Evolutionary conservation across 1,140 invertebrate species (phyloP), one percentile per base, ranked within the genome.

Genomic region (Elymnias hypermnestra): DNA sequence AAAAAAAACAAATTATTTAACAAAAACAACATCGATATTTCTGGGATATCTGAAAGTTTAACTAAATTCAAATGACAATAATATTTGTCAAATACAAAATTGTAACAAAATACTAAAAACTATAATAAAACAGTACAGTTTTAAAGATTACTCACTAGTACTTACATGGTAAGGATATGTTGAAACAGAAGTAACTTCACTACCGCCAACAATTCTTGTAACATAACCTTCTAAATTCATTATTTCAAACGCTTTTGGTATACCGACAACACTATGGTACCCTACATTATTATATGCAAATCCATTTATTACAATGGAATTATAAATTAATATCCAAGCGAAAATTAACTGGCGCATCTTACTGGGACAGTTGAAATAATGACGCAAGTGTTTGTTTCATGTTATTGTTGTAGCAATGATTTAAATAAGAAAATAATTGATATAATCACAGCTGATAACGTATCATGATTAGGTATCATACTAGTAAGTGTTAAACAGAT

Each of bases 161-260:
- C 46, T 52, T 44, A 75, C 72, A 45, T 71, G 64, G 48, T 71
- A 55, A 4, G 69, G 61, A 42, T 67, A 62, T 5, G 37, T 46
- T 13, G 40, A 39, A 1, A 40, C 43, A 0, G 18, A 29, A 2
- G 47, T 2, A 2, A 63, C 61, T 28, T 57, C 49, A 23, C 17
- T 57, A 0, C 72, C 72, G 1, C 72, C 72, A 2, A 76, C 45
- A 21, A 76, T 73, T 33, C 69, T 63, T 0, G 28, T 6, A 4
- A 33, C 6, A 13, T 12, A 29, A 12, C 14, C 9, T 38, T 57
- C 49, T n/a, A 22, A n/a, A 25, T 31, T 17, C 44, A 40, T 51
- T 2, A 65, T 5, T 2, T 43, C 8, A 1, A 8, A 26, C 0
- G 70, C 72, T 15, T 36, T 52, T 0, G 59, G 55, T 14, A 76